A percentile compares a stretch with the other conserved stretches of the same genome.
phyloP scores from a whole-genome alignment of 2,888 invertebrate genomes.

The Dolichopus griseipennis region DNA sequence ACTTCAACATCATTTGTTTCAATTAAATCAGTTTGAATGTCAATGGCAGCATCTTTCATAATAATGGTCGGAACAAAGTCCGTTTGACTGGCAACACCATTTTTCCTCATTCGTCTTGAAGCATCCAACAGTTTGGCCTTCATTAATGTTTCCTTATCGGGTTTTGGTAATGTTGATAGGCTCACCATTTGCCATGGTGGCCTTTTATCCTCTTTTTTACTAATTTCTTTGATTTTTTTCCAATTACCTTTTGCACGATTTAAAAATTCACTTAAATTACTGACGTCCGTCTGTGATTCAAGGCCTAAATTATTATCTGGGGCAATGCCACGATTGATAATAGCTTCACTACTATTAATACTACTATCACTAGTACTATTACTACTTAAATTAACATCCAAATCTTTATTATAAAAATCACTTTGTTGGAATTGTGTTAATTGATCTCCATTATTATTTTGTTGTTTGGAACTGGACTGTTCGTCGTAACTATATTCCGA shows the following conservation, averaged over 20 bases:
- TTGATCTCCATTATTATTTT: too few relatives aligned
- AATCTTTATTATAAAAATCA: too few relatives aligned
- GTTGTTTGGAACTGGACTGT: background rate
- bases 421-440: too few relatives aligned
- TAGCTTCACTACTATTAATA: background rate
- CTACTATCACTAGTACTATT: background rate
- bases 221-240: conserved; percentile 37
- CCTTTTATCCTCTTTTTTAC: conserved; percentile 32
- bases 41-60: conserved; percentile 34
- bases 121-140: conserved; percentile 41
- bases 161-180: conserved; percentile 36
- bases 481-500: background rate
- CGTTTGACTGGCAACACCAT: conserved; percentile 35
- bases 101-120: conserved; percentile 35
- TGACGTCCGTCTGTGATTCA: background rate
- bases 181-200: conserved; percentile 42
- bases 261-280: background rate
- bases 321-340: background rate
- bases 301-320: background rate
- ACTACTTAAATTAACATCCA: too few relatives aligned
- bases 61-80: conserved; percentile 32
- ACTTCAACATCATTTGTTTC: conserved; percentile 32
- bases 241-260: conserved; percentile 32
- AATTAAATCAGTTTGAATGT: conserved; percentile 34
- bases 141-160: conserved; percentile 39